A percentile compares a stretch with the other conserved stretches of the same genome.
These are phyloP conservation scores for Chaetops frenatus DNA, from an alignment of 2,113 vertebrate species.

Conservation along the genomic window DNA sequence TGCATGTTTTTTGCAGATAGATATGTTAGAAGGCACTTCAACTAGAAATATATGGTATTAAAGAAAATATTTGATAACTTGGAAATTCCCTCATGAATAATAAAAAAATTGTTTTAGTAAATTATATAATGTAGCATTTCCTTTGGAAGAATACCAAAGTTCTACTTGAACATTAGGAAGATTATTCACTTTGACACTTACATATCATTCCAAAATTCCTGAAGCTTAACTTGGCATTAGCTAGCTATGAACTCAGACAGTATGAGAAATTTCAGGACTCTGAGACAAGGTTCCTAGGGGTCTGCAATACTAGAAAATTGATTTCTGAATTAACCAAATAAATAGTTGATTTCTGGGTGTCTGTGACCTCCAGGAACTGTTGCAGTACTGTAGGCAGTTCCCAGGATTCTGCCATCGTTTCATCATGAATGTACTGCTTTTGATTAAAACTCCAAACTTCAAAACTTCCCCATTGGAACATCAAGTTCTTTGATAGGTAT, in stretches of 20 bases:
- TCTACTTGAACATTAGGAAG: neutral
- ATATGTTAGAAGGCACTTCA: neutral
- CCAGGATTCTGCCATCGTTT: neutral
- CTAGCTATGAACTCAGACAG: neutral
- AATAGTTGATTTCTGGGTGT: neutral
- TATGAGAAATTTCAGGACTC: neutral
- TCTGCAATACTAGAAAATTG: neutral
- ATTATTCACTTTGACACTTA: neutral
- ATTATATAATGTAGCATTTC: neutral
- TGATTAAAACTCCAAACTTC: neutral
- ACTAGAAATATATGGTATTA: neutral
- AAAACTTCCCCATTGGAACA: neutral
- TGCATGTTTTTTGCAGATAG: neutral
- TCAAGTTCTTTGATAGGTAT: neutral
- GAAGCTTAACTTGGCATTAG: neutral
- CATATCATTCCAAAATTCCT: neutral
- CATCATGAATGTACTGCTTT: fast-evolving
- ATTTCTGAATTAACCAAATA: neutral
- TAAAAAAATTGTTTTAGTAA: neutral
- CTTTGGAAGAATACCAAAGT: neutral
- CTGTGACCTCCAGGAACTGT: fast-evolving
- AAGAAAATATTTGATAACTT: neutral
- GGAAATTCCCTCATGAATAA: neutral
- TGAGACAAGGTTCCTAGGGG: neutral
- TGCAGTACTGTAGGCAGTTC: neutral